Evolutionary conservation across 2,797 vertebrate species (phyloP), one percentile per base, ranked within the genome.

Genomic region (Poecilia velifera): DNA sequence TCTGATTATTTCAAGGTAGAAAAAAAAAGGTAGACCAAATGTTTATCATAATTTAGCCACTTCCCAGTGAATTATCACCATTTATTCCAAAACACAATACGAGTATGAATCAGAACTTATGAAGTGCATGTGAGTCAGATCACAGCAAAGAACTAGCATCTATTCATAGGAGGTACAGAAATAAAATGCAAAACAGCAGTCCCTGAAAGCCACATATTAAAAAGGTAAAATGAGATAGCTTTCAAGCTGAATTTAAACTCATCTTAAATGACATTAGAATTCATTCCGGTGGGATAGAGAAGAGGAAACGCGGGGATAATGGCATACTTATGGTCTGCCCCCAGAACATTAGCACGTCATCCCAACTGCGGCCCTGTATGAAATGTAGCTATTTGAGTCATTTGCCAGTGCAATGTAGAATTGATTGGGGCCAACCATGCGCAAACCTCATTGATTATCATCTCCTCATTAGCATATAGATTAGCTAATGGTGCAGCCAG

Each of bases 401-500:
- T 90, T 92, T 90, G 72, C 89, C 74, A 66, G 86, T 76, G 89
- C 91, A 89, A 91, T 89, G 89, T 90, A 79, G 87, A 94, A 96
- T 96, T 95, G 95, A 96, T 96, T 95, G 93, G 88, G 93, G 88
- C 84, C 91, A 93, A 86, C 86, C 93, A 89, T 92, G 93, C 91
- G 72, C 89, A 90, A 90, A 85, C 85, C 86, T 86, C 94, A 96
- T 95, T 96, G 96, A 96, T 96, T 96, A 95, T 94, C 64, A 94
- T 95, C 94, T 93, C 79, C 92, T 91, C 93, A 96, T 96, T 96
- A 96, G 94, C 95, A 96, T 96, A 96, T 96, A 96, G 94, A 96
- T 96, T 96, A 96, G 94, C 94, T 94, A 88, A 91, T 86, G 57
- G 83, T 41, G 82, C 82, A 87, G 87, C 86, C 87, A 82, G 81